Percentiles rank a stretch among this genome's conserved stretches.
phyloP scores from a whole-genome alignment of 2,113 vertebrate genomes.

The Uropsilus gracilis region DNA sequence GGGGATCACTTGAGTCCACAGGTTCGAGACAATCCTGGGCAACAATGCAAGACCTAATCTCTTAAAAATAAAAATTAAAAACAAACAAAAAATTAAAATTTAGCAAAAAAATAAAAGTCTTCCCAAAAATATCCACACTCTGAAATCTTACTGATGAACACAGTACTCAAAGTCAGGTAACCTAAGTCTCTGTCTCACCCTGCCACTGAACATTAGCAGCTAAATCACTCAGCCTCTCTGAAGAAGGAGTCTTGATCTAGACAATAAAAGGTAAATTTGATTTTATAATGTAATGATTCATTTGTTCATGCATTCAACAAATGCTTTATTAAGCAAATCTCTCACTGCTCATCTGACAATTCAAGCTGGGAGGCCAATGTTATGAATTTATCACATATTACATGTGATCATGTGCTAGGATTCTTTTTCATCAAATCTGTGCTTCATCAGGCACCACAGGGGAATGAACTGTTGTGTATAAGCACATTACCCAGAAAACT shows the following conservation, averaged over 20 bases:
- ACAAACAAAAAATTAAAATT: no score
- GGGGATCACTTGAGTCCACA: no score
- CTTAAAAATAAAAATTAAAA: no score
- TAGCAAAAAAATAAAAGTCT: no score
- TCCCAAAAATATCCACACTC: slow-evolving; percentile 11
- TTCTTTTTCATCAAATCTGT: slow-evolving; percentile 1
- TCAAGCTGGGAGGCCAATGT: neutral
- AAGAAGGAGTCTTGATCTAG: neutral
- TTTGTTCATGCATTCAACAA: slow-evolving; percentile 13
- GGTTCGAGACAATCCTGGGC: no score
- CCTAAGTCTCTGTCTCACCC: neutral
- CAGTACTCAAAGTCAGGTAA: neutral
- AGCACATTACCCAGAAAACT: slow-evolving; percentile 35
- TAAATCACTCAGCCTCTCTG: neutral
- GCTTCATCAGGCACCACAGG: neutral
- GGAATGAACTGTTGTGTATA: neutral
- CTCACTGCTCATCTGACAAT: neutral
- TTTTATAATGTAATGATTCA: slow-evolving; percentile 1
- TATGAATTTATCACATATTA: slow-evolving; percentile 1
- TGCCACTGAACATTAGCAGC: neutral
- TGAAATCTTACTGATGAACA: neutral
- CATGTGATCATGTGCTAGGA: neutral
- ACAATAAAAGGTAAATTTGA: neutral
- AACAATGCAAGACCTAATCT: no score
- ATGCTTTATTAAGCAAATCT: neutral